Evolutionary conservation across 2,113 vertebrate species (phyloP).

Genomic region (Choloepus hoffmanni): DNA sequence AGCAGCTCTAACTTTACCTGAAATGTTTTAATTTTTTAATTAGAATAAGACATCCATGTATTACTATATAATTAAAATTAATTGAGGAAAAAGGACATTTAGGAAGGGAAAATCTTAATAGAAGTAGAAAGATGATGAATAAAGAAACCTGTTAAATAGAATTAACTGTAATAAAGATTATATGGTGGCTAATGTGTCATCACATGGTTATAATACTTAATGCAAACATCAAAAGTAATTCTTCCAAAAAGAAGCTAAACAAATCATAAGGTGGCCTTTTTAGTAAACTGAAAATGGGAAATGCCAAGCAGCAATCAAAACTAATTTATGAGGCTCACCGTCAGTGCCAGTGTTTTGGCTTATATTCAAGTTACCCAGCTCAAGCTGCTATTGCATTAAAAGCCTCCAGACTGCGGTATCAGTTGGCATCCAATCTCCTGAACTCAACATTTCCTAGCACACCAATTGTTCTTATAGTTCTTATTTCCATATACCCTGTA

Average conservation of each 20-base stretch:
- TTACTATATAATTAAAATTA: slow-evolving; percentile 59
- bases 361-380: neutral
- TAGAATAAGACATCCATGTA: neutral
- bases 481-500: neutral
- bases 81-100: slow-evolving; percentile 35
- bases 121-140: slow-evolving; percentile 48
- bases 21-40: neutral
- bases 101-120: slow-evolving; percentile 3
- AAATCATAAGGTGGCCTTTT: neutral
- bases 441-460: neutral
- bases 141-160: slow-evolving; percentile 59
- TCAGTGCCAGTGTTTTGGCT: neutral
- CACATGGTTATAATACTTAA: slow-evolving; percentile 38
- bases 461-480: neutral
- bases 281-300: slow-evolving; percentile 26
- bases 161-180: slow-evolving; percentile 34
- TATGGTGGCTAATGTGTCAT: neutral
- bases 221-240: slow-evolving; percentile 36
- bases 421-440: neutral
- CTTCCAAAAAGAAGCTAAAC: slow-evolving; percentile 21
- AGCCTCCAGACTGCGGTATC: neutral
- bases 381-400: neutral
- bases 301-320: neutral
- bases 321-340: neutral
- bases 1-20: neutral